phyloP scores from a whole-genome alignment of 2,888 invertebrate genomes.

The Dynastes maya region DNA sequence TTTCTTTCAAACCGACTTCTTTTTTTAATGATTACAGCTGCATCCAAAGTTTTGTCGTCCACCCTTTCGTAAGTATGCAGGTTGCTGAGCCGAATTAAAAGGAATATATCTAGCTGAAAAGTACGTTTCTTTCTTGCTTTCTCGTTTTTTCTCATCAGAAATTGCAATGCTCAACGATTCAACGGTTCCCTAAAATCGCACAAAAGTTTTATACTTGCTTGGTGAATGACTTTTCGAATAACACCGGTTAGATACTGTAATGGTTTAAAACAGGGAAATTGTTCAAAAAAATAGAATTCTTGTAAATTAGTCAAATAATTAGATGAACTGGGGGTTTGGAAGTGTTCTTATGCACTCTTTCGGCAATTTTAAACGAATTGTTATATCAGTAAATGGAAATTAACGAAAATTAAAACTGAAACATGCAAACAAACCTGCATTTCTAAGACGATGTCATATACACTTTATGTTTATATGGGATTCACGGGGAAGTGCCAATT shows the following conservation, averaged over 20 bases:
- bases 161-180: not conserved
- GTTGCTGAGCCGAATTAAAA: conserved; percentile 2
- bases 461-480: too few species aligned
- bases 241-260: not conserved
- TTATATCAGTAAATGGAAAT: too few species aligned
- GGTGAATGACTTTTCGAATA: not conserved
- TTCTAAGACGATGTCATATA: too few species aligned
- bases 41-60: not conserved
- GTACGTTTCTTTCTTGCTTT: not conserved
- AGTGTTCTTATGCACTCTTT: too few species aligned
- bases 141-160: not conserved
- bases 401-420: too few species aligned
- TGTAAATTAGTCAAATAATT: too few species aligned
- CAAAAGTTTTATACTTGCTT: not conserved
- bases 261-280: too few species aligned
- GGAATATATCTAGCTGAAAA: conserved; percentile 21
- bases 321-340: too few species aligned
- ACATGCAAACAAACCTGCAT: too few species aligned
- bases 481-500: too few species aligned
- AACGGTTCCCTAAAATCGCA: not conserved
- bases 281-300: too few species aligned
- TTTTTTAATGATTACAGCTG: conserved; percentile 2
- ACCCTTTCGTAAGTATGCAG: not conserved
- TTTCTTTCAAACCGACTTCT: conserved; percentile 23
- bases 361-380: too few species aligned